phyloP scores from a whole-genome alignment of 2,797 vertebrate species.

The Limnodromus scolopaceus region DNA sequence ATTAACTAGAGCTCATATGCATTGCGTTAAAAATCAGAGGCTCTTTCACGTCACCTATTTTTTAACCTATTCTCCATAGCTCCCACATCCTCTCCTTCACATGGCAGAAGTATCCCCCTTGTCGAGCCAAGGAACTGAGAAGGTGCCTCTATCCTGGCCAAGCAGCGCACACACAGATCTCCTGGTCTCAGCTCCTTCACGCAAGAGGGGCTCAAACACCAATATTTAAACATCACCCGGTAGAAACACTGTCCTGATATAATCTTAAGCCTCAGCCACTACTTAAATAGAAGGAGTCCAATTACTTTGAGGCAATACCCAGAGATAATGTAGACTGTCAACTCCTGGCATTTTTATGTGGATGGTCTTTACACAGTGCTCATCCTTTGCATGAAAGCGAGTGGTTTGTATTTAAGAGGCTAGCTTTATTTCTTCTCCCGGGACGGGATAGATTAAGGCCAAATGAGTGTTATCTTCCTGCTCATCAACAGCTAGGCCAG shows the following conservation, averaged over 20 bases:
- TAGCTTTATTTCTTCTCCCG: not conserved
- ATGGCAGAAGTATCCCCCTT: not conserved
- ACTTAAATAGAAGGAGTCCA: not conserved
- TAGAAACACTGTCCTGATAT: not conserved
- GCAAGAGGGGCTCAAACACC: not conserved
- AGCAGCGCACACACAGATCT: not conserved
- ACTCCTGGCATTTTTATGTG: conserved; percentile 17
- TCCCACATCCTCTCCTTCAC: not conserved
- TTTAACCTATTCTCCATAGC: not conserved
- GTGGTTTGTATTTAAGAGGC: not conserved
- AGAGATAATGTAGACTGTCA: not conserved
- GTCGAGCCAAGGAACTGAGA: not conserved
- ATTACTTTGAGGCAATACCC: not conserved
- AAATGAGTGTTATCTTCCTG: conserved; percentile 44
- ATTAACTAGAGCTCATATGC: not conserved
- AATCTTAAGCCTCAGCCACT: not conserved
- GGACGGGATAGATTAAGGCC: not conserved
- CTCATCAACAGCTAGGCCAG: conserved; percentile 1
- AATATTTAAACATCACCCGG: not conserved
- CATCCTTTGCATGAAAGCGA: not conserved
- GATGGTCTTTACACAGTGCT: not conserved
- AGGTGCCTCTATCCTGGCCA: not conserved
- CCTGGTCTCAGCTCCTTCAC: not conserved
- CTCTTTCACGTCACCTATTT: not conserved
- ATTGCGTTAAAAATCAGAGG: not conserved